Conservation (phyloP, 2,797 vertebrate genomes). For the Thamnophis elegans region DNA sequence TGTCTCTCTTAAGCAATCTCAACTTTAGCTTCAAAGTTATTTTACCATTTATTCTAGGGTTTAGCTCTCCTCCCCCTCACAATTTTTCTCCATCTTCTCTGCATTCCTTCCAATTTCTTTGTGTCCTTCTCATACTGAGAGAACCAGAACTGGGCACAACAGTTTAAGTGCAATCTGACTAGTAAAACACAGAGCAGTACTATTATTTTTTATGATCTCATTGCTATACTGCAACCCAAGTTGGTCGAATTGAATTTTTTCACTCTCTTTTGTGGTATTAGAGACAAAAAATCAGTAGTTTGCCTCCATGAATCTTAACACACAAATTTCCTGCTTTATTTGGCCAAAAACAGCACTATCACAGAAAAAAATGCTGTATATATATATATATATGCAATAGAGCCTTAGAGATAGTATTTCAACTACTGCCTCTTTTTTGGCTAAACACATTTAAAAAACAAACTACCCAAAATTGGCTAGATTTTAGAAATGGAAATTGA, state of each 20-base stretch:
- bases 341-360: not conserved
- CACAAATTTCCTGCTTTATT: not conserved
- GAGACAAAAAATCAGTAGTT: not conserved
- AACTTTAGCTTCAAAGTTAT: not conserved
- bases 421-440: not conserved
- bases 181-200: not conserved
- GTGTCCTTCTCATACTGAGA: not conserved
- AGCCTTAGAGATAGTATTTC: not conserved
- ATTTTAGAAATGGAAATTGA: not conserved
- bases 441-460: not conserved
- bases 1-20: not conserved
- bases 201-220: not conserved
- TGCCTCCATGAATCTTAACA: not conserved
- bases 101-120: not conserved
- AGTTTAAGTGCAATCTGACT: not conserved
- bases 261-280: not conserved
- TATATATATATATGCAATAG: not conserved
- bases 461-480: not conserved
- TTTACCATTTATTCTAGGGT: not conserved
- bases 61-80: not conserved
- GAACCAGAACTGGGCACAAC: not conserved
- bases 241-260: not conserved
- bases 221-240: not conserved
- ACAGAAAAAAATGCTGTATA: not conserved
- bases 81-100: not conserved